A percentile compares a stretch with the other conserved stretches of the same genome.
These are phyloP conservation scores for Otolemur crassicaudatus DNA, from an alignment of 2,797 vertebrate species.

Conservation along the genomic window DNA sequence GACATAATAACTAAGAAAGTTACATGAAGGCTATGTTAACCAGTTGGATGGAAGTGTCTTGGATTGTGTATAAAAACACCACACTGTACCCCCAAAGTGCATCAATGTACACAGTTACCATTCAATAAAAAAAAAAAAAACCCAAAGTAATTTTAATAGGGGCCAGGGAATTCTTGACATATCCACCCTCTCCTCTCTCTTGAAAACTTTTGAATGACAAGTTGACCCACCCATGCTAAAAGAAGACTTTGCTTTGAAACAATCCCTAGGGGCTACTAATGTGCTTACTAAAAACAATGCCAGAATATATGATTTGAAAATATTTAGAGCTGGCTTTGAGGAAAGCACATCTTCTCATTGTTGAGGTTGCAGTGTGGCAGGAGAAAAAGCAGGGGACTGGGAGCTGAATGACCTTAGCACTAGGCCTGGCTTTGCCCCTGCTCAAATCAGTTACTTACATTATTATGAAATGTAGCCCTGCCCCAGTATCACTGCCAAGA, in stretches of 20 bases:
- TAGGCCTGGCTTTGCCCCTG: background rate
- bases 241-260: slow-evolving; percentile 12
- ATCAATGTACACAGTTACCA: too few species aligned
- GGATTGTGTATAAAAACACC: too few species aligned
- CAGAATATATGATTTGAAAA: background rate
- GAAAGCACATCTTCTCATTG: background rate
- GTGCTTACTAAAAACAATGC: background rate
- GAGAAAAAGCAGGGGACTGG: background rate
- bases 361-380: background rate
- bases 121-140: too few species aligned
- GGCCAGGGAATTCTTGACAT: background rate
- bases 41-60: too few species aligned
- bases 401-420: background rate
- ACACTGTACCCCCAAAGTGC: too few species aligned
- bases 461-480: background rate
- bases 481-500: background rate
- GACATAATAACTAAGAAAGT: too few species aligned
- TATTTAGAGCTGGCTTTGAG: background rate
- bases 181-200: background rate
- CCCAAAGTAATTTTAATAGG: too few species aligned
- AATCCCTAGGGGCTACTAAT: background rate
- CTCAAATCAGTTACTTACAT: background rate
- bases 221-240: background rate
- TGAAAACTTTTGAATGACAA: slow-evolving; percentile 11
- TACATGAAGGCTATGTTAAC: too few species aligned